Evolutionary conservation across 2,113 vertebrate genomes (phyloP).

Genomic region (Passer domesticus): DNA sequence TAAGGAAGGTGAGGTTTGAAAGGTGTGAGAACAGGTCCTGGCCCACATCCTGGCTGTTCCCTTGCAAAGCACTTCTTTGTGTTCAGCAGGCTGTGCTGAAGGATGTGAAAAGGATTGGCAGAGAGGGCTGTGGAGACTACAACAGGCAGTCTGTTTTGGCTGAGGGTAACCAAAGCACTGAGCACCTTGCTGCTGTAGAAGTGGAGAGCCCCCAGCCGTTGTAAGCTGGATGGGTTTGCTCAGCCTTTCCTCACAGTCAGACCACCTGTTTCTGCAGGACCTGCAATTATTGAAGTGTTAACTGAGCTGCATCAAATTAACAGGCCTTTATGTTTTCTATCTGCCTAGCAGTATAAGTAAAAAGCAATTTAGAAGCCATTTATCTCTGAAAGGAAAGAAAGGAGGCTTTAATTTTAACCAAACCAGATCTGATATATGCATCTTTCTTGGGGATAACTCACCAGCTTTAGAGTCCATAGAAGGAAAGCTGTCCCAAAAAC

Average conservation of each 20-base stretch:
- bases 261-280: background rate
- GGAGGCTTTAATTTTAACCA: background rate
- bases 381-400: background rate
- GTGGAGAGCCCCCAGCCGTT: background rate
- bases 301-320: background rate
- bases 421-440: accelerated
- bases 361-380: background rate
- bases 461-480: background rate
- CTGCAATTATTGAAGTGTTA: background rate
- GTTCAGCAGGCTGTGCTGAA: background rate
- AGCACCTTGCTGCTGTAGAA: background rate
- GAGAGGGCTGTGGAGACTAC: background rate
- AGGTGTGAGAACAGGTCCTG: background rate
- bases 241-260: background rate
- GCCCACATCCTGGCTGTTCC: background rate
- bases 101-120: background rate
- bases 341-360: background rate
- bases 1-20: background rate
- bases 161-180: background rate
- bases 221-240: background rate
- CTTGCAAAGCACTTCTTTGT: background rate
- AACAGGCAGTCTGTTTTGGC: background rate
- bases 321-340: background rate
- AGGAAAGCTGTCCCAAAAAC: background rate
- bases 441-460: background rate